These are phyloP conservation scores for Champsocephalus esox DNA, from an alignment of 2,797 vertebrate genomes.

Conservation along the genomic window DNA sequence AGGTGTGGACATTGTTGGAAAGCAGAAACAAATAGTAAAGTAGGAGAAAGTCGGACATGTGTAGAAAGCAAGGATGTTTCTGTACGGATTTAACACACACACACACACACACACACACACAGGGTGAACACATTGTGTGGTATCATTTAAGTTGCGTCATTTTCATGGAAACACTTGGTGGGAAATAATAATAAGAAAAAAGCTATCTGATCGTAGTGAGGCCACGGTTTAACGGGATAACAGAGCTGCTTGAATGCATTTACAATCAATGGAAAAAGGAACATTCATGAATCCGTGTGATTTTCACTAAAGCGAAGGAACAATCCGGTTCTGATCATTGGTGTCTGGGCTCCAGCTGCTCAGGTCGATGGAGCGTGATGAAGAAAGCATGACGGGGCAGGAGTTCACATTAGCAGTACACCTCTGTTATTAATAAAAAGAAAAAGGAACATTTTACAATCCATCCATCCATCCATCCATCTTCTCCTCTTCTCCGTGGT, in stretches of 20 bases:
- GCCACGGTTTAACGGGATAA: neutral
- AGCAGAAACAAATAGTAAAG: too few relatives aligned
- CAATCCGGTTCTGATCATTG: conserved; percentile 43
- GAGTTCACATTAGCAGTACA: neutral
- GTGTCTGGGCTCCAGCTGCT: conserved; percentile 41
- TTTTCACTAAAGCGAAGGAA: conserved; percentile 34
- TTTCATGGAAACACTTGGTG: neutral
- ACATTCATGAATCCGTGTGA: conserved; percentile 22
- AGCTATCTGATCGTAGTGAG: neutral
- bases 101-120: too few relatives aligned
- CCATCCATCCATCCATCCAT: too few relatives aligned
- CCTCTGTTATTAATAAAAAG: neutral
- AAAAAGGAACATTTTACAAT: neutral
- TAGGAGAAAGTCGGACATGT: too few relatives aligned
- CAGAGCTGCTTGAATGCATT: too few relatives aligned
- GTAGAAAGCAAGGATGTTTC: too few relatives aligned
- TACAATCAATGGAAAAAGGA: neutral
- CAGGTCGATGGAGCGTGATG: conserved; percentile 35
- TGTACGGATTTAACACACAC: too few relatives aligned
- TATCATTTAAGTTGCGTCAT: too few relatives aligned
- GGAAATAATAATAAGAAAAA: too few relatives aligned
- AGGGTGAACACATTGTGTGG: too few relatives aligned
- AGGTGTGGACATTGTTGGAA: too few relatives aligned
- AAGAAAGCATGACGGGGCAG: conserved; percentile 41
- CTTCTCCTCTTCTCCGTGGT: too few relatives aligned